phyloP scores from a whole-genome alignment of 2,888 invertebrate species.

The Arctia plantaginis region DNA sequence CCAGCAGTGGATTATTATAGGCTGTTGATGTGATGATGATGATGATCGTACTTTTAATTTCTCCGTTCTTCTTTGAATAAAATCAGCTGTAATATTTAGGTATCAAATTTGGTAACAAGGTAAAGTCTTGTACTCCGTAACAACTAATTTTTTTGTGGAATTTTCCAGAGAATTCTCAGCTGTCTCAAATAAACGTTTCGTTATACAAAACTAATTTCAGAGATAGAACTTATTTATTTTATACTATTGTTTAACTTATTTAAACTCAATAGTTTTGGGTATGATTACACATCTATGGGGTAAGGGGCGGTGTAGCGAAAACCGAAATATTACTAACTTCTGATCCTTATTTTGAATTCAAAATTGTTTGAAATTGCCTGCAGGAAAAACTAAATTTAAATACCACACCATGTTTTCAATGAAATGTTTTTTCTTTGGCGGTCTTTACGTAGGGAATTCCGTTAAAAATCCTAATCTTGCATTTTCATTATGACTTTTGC shows the following conservation, averaged over 20 bases:
- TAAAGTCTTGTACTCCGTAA: conserved; percentile 18
- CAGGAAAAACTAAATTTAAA: too few relatives aligned
- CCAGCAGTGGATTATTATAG: too few relatives aligned
- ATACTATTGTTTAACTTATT: background rate
- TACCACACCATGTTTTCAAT: too few relatives aligned
- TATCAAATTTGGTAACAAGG: conserved; percentile 18
- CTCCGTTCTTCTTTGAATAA: conserved; percentile 19
- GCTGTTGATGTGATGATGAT: too few relatives aligned
- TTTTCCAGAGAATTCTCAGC: background rate
- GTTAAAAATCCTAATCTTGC: too few relatives aligned
- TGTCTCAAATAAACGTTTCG: background rate
- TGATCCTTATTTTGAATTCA: background rate
- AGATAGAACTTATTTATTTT: background rate
- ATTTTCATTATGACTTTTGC: too few relatives aligned
- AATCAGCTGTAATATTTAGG: conserved; percentile 18
- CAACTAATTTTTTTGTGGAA: background rate
- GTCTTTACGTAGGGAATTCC: too few relatives aligned
- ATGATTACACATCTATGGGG: background rate
- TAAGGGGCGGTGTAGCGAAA: background rate
- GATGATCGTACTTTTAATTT: conserved; percentile 11
- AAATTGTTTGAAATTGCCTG: background rate
- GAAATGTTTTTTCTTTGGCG: too few relatives aligned
- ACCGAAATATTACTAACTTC: background rate
- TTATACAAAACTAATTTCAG: background rate
- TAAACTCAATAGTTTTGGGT: background rate